Evolutionary conservation across 37 sponge, comb jelly and placozoan genomes (phyloP).

Genomic region (Haliclona indistincta): DNA sequence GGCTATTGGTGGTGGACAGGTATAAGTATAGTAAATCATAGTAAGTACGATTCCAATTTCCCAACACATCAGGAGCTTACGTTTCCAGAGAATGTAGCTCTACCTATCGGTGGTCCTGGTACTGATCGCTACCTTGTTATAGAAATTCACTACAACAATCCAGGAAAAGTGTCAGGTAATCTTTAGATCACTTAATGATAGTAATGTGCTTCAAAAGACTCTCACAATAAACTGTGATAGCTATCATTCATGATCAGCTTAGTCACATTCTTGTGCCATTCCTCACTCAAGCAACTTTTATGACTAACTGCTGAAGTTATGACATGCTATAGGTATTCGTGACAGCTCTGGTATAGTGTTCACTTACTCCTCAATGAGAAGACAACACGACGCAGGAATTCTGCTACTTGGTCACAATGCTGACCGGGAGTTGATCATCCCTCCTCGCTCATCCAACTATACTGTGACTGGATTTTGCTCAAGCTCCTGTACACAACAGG

Average conservation of each 20-base stretch:
- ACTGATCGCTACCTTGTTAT: conserved; percentile 20
- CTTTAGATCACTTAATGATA: too few species aligned
- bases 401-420: conserved; percentile 19
- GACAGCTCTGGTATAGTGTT: conserved; percentile 54
- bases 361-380: background rate
- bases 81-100: conserved; percentile 59
- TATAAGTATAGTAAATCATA: too few species aligned
- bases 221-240: too few species aligned
- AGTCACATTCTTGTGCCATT: too few species aligned
- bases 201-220: too few species aligned
- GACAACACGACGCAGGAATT: conserved; percentile 21
- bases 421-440: conserved; percentile 13
- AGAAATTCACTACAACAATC: conserved; percentile 78
- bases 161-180: conserved; percentile 21
- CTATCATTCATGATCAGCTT: too few species aligned
- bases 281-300: too few species aligned
- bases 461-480: conserved; percentile 7
- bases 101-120: conserved; percentile 67
- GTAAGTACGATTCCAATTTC: too few species aligned
- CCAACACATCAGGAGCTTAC: conserved; percentile 64
- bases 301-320: too few species aligned
- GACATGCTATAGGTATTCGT: conserved; percentile 24
- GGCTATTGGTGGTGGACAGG: conserved; percentile 45
- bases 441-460: conserved; percentile 20
- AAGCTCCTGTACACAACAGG: conserved; percentile 14